Evolutionary conservation across 2,113 vertebrate genomes (phyloP).

Genomic region (Psilopogon haemacephalus): DNA sequence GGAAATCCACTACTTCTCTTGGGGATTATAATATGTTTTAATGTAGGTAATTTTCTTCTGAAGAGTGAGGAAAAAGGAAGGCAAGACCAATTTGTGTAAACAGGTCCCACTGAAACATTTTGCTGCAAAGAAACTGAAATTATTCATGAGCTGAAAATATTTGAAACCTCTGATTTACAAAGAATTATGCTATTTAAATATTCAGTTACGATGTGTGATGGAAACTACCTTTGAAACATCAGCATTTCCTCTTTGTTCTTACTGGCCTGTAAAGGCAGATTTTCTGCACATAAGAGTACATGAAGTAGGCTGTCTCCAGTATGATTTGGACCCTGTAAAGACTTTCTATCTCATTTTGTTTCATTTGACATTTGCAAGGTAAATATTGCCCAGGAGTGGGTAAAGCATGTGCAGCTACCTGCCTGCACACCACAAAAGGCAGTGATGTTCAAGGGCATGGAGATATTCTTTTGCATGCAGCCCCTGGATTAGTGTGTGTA

Average conservation of each 20-base stretch:
- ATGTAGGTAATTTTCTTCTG: neutral
- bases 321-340: neutral
- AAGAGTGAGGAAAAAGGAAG: neutral
- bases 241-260: neutral
- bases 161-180: neutral
- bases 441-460: neutral
- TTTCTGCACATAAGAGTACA: neutral
- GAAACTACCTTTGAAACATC: neutral
- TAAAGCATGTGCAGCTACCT: neutral
- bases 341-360: neutral
- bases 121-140: neutral
- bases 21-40: neutral
- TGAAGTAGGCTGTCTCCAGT: neutral
- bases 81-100: neutral
- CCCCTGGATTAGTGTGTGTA: neutral
- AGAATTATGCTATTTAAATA: neutral
- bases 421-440: neutral
- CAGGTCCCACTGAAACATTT: neutral
- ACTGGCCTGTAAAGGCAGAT: neutral
- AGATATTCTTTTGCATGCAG: neutral
- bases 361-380: neutral
- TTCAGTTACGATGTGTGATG: neutral
- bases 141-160: neutral
- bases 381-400: neutral
- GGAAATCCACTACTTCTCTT: too few relatives aligned